Base-by-base conservation (phyloP, 1,140 invertebrate genomes). In the Drosophila yakuba region DNA sequence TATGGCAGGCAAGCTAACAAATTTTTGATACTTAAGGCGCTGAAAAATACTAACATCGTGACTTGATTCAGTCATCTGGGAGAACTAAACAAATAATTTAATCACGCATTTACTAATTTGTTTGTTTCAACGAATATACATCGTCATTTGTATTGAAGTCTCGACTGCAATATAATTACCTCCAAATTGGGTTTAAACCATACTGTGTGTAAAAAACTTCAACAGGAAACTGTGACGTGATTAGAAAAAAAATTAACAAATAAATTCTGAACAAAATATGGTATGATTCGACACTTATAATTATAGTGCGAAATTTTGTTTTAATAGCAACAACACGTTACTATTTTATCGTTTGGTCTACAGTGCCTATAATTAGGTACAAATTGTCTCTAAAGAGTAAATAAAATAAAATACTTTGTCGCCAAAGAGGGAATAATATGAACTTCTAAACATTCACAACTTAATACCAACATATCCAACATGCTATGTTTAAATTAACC, bases 191-290 rank as follows among this genome's bases (percentile, higher is more conserved):
- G 74, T 60, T 74, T 79, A 68, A 86, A 74, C 68, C 74, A 86
- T 67, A 51, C 60, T 47, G 60, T 47, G 39, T 14, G 17, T 28
- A 28, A 78, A 59, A 59, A 47, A 45, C 15, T 35, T 44, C 45
- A 68, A 77, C 74, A 88, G 82, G 82, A 85, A 85, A 76, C 74
- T 47, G 32, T 74, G 77, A 80, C 67, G 72, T 68, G 58, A 69
- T 61, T 61, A 60, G 39, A 64, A 75, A 52, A 39, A 43, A 47
- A 50, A 15, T 55, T 17, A 51, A 43, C 38, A 55, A 14, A 48
- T 20, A 50, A 15, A 50, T 25, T 52, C 41, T 45, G 12, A 45
- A 15, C 50, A 66, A 75, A 51, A 48, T 52, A 17, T 50, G 56
- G 62, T 32, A 68, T 76, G 60, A 61, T 60, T 76, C 35, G 12